Evolutionary conservation across 2,888 invertebrate genomes (phyloP), one percentile per base, ranked within the genome.

Genomic region (Rhaphigaster nebulosa): DNA sequence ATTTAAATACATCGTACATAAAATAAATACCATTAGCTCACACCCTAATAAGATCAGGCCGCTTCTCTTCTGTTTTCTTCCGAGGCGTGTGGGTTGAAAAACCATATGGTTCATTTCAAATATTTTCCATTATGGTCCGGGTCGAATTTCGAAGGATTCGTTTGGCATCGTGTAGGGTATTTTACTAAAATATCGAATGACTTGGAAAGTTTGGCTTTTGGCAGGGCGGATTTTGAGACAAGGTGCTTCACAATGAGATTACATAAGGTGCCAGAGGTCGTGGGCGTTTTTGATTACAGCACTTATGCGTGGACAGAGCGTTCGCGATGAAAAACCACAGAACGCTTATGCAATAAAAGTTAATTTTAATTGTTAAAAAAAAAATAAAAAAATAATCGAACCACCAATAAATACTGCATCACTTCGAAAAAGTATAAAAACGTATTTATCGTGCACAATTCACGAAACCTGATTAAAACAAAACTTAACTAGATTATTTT

Each of bases 61-160:
- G 29, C 34, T 20, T 70, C 70, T 70, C 70, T 70, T 70, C 70
- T 70, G 70, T 70, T 70, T 70, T 70, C 70, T 70, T 70, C 70
- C 34, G 34, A 70, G 20, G 70, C 34, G 70, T 70, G 70, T 70
- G 70, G 70, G 70, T 34, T 70, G 70, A 70, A 70, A 70, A 29
- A 70, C 70, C 70, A 70, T 70, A 70, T 70, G 70, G 70, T 70
- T 70, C 70, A 70, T 70, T 70, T 70, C 70, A 70, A 70, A 70
- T 70, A 70, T 70, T 70, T 70, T 70, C 34, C 70, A 70, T 70
- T 34, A 70, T 34, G 34, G 34, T 20, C 34, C 0, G 34, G 70
- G 34, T 34, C 70, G 70, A 20, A 34, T 70, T 70, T 70, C 70
- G 70, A 6, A 34, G 70, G 70, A 70, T 70, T 70, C 6, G 10